These are phyloP conservation scores for Drosophila bipectinata DNA, from an alignment of 1,140 invertebrate genomes.

Conservation along the genomic window DNA sequence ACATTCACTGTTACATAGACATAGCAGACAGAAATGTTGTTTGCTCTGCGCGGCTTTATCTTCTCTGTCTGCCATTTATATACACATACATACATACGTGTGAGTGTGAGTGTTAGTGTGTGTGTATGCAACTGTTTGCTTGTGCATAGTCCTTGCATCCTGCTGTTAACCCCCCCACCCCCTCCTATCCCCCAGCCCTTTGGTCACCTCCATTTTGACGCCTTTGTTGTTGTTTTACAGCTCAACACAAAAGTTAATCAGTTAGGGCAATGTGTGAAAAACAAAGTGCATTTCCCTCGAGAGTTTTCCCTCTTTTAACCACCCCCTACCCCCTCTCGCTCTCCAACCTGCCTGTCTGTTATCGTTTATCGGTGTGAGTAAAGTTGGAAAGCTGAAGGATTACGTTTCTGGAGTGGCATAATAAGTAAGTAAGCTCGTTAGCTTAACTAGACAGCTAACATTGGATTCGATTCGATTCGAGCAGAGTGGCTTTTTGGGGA, in stretches of 20 bases:
- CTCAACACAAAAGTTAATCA: constrained; percentile 81
- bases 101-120: constrained; percentile 6
- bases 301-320: background rate
- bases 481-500: background rate
- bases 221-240: constrained; percentile 63
- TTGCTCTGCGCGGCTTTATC: constrained; percentile 58
- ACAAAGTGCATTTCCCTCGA: constrained; percentile 75
- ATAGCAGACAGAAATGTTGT: constrained; percentile 28
- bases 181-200: background rate
- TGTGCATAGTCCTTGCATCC: constrained; percentile 65
- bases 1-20: background rate
- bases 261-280: constrained; percentile 81
- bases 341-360: background rate
- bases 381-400: background rate
- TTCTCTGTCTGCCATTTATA: constrained; percentile 24
- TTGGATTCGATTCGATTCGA: background rate
- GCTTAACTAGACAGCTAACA: constrained; percentile 5
- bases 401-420: constrained; percentile 6
- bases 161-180: background rate
- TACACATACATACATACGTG: background rate
- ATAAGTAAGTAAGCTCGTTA: constrained; percentile 4
- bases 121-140: constrained; percentile 7
- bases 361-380: background rate
- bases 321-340: no score
- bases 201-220: constrained; percentile 12